Conservation (phyloP, 2,888 invertebrate genomes). For the Nomada ruficornis region DNA sequence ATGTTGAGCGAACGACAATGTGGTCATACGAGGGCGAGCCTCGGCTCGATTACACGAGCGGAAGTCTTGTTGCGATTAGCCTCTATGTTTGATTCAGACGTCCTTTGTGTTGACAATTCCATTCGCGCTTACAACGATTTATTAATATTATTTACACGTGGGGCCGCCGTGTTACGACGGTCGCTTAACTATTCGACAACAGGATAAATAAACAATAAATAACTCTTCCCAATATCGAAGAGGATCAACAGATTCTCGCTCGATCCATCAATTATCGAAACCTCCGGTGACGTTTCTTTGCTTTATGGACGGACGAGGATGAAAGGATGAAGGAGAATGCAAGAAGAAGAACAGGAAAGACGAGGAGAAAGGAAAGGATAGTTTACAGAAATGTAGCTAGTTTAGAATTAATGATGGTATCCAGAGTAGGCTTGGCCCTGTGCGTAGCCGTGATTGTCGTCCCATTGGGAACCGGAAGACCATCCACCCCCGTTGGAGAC, state of each 20-base stretch:
- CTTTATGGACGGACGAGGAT: not conserved
- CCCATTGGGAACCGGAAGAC: constrained; percentile 74
- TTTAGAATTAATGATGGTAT: constrained; percentile 75
- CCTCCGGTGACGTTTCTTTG: not conserved
- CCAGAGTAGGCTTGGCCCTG: constrained; percentile 80
- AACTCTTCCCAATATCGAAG: constrained; percentile 12
- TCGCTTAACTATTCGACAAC: constrained; percentile 35
- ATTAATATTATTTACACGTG: constrained; percentile 63
- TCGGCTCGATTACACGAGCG: constrained; percentile 18
- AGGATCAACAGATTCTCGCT: not conserved
- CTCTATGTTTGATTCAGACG: constrained; percentile 75
- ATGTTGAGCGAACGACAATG: not conserved
- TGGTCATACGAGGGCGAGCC: not conserved
- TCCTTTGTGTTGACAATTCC: constrained; percentile 38
- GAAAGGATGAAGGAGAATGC: not conserved
- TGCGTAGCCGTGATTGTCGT: constrained; percentile 75
- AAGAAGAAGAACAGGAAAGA: not conserved
- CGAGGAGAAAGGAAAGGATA: not conserved
- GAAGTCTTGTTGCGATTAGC: constrained; percentile 72
- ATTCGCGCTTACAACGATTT: constrained; percentile 39
- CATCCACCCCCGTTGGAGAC: constrained; percentile 56
- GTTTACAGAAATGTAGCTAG: constrained; percentile 2
- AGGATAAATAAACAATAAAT: constrained; percentile 70
- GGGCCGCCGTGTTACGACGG: not conserved
- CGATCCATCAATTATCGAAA: not conserved